Evolutionary conservation across 2,888 invertebrate genomes (phyloP), one percentile per base, ranked within the genome.

Genomic region (Spialia ferax): DNA sequence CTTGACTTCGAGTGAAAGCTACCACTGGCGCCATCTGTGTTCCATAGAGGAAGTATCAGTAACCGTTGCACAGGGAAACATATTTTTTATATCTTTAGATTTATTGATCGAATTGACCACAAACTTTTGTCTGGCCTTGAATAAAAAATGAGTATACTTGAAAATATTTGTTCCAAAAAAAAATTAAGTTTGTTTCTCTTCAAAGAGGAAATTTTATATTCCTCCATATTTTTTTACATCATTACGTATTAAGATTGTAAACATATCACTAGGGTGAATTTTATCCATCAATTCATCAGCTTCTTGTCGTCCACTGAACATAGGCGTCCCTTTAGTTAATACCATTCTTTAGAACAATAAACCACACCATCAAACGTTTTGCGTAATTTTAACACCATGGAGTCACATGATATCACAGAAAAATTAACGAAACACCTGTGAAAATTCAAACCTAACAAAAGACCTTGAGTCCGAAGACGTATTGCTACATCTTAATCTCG

Each of bases 361-460:
- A n/a, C n/a, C n/a, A n/a, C n/a, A n/a, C n/a, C n/a, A n/a, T n/a
- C n/a, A n/a, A n/a, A n/a, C n/a, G 23, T 23, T 6, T 52, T 52
- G 23, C 23, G 10, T 52, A 23, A 52, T 6, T 42, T 15, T 15
- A 15, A 6, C 5, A n/a, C 42, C 35, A 35, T 35, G 13, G 42
- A 35, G 13, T 42, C 45, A 45, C 45, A 10, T 54, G 50, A 32
- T 35, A 4, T 22, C 2, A 60, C 60, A 50, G 20, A 8, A 45
- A 50, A 59, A 32, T 38, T 59, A 57, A 55, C 61, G 61, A 71
- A 69, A 69, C 59, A 69, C 65, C 35, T 70, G 66, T 69, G 73
- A 73, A 71, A 74, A 73, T 72, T 71, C 68, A 73, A 73, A 70
- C 69, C 69, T n/a, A n/a, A 15, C 29, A 50, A 71, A 73, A 75